Conservation (phyloP, 2,888 invertebrate genomes). For the Oithona nana region DNA sequence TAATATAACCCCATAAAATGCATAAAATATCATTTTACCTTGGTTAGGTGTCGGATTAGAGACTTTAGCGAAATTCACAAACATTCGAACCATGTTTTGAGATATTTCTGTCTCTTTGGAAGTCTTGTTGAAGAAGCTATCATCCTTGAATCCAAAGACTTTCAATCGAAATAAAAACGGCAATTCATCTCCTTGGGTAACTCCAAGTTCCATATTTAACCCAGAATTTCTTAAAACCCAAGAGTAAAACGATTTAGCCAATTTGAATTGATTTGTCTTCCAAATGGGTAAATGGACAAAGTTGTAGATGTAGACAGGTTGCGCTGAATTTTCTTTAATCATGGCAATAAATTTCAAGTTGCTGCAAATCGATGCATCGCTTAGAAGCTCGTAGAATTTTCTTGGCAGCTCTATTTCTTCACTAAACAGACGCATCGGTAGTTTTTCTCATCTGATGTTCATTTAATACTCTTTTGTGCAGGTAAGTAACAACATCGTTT, state of each 20-base stretch:
- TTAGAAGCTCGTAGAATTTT: no score
- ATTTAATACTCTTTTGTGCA: no score
- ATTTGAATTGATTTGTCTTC: not conserved
- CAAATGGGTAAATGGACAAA: not conserved
- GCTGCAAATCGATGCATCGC: not conserved
- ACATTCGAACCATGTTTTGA: not conserved
- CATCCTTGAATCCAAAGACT: not conserved
- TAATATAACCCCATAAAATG: no score
- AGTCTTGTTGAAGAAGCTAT: not conserved
- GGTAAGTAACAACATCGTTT: no score
- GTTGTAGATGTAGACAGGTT: not conserved
- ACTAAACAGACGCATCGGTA: no score
- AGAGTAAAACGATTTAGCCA: not conserved
- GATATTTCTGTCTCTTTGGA: not conserved
- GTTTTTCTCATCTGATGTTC: no score
- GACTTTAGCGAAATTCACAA: not conserved
- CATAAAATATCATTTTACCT: not conserved
- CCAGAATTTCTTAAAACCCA: no score
- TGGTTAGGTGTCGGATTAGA: conserved; percentile 2
- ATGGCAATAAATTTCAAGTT: not conserved
- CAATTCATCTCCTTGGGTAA: not conserved
- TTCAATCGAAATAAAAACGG: not conserved
- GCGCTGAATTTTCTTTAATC: not conserved
- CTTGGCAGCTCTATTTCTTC: no score
- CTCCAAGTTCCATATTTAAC: no score